Evolutionary conservation across 2,797 vertebrate genomes (phyloP), one percentile per base, ranked within the genome.

Genomic region (Rhinophrynus dorsalis): DNA sequence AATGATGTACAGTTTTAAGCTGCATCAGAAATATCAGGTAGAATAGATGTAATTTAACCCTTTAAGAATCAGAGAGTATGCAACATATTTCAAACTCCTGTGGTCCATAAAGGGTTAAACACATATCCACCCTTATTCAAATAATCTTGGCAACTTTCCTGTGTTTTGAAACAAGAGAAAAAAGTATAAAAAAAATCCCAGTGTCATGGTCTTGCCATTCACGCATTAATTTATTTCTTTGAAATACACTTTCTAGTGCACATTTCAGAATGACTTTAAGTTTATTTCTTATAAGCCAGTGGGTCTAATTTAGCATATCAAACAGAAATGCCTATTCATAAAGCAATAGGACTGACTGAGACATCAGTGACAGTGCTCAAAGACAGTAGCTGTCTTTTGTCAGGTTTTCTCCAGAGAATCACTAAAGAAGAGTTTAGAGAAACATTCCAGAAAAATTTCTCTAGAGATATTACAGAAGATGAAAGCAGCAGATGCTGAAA

Each of bases 361-460:
- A 55, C 64, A 37, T 78, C 75, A 68, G 26, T 66, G 42, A 74
- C 63, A 8, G 18, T 30, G 76, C 79, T 84, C 67, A 78, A 77
- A 83, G 65, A 63, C 55, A 50, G 50, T 32, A 50, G 23, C 61
- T 73, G 1, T 75, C 33, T 50, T 59, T 82, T 77, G 37, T 75
- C 56, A 10, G 13, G 45, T 26, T 27, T 57, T 64, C 57, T 50
- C 8, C 15, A 29, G 42, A 57, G 51, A 72, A 58, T 30, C 27
- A 33, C 33, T 21, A 6, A 68, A 59, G 68, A 76, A 71, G 75
- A 18, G 75, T 71, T 65, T 56, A 59, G 15, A 44, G 58, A 79
- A 80, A 8, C 11, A 5, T 1, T 75, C 80, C 80, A 66, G 20
- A 75, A 17, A 38, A 42, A 17, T 75, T n/a, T n/a, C n/a, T n/a